Conservation (phyloP, 2,888 invertebrate genomes). For the Leucophora obtusa region DNA sequence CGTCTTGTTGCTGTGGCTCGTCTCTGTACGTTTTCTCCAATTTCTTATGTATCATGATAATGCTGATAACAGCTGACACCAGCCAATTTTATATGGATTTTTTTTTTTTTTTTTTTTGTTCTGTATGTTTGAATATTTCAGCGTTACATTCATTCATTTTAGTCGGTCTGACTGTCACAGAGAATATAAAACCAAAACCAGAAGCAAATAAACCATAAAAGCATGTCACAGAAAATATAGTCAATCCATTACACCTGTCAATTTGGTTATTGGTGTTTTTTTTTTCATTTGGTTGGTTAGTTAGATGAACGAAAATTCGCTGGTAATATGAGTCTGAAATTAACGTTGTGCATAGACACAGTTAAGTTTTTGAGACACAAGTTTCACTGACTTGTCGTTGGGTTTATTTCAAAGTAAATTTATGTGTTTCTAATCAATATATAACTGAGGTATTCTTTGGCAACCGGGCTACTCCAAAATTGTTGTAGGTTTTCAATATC, state of each 20-base stretch:
- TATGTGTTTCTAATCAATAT: background rate
- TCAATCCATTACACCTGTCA: constrained; percentile 64
- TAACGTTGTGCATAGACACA: background rate
- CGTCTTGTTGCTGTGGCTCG: background rate
- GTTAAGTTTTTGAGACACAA: background rate
- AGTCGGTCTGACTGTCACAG: background rate
- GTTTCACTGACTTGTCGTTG: constrained; percentile 32
- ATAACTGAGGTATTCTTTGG: too few species aligned
- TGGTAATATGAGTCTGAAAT: constrained; percentile 31
- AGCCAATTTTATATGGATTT: constrained; percentile 41
- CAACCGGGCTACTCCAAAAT: too few species aligned
- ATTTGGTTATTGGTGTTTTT: constrained; percentile 52
- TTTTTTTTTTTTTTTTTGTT: background rate
- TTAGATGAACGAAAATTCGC: constrained; percentile 33
- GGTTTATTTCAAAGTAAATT: constrained; percentile 21
- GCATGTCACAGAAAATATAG: constrained; percentile 26
- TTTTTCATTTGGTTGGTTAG: constrained; percentile 41
- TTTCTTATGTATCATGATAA: constrained; percentile 42
- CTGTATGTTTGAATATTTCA: background rate
- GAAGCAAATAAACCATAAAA: constrained; percentile 55
- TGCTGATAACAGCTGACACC: constrained; percentile 56
- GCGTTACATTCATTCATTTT: constrained; percentile 32
- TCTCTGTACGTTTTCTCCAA: background rate
- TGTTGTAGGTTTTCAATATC: too few species aligned
- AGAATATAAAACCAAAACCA: constrained; percentile 7